Evolutionary conservation across 1,140 invertebrate species (phyloP).

Genomic region (Limonius californicus): DNA sequence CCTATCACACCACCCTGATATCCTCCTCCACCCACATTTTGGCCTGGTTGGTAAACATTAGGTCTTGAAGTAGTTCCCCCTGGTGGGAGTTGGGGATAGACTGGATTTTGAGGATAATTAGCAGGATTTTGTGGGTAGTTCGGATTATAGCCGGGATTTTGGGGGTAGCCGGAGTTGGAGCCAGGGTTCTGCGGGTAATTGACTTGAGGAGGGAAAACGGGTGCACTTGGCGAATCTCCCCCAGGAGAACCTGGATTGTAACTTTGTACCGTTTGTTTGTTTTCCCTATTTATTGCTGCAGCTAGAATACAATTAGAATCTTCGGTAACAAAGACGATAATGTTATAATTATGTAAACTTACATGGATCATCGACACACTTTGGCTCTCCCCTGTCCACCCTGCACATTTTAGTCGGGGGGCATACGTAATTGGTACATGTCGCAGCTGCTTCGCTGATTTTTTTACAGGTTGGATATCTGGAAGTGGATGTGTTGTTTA

Average conservation of each 20-base stretch:
- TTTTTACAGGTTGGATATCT: conserved; percentile 34
- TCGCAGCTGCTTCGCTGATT: conserved; percentile 12
- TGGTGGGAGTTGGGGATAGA: background rate
- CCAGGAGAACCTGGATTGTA: background rate
- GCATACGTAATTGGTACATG: conserved; percentile 27
- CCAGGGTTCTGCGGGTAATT: background rate
- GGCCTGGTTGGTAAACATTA: background rate
- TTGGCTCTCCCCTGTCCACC: conserved; percentile 28
- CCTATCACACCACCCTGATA: background rate
- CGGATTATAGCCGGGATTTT: background rate
- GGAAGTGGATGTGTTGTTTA: too few species aligned
- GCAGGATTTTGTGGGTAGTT: background rate
- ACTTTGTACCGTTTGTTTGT: background rate
- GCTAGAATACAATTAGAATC: too few species aligned
- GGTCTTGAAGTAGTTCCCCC: background rate
- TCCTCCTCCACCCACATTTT: background rate
- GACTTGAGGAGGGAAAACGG: background rate
- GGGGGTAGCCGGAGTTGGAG: background rate
- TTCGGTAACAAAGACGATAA: background rate
- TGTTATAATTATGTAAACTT: background rate
- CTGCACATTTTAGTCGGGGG: conserved; percentile 29
- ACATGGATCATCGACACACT: conserved; percentile 26
- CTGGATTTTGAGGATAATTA: background rate
- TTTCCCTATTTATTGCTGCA: background rate
- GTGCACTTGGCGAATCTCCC: background rate